Base-by-base conservation (phyloP, 1,140 invertebrate species). In the Drosophila melanica region DNA sequence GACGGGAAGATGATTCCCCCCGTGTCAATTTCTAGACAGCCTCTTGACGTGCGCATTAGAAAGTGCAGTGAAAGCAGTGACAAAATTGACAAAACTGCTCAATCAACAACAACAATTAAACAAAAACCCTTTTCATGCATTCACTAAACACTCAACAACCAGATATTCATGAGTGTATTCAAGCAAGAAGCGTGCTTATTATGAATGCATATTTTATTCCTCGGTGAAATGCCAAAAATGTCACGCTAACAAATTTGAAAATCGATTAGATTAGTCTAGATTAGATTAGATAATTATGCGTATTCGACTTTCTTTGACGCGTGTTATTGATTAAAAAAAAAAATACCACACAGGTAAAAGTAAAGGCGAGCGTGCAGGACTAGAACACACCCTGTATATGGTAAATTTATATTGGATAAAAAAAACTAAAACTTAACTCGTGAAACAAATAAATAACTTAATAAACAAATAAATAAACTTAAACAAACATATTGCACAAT, bases 1-100 rank as follows among this genome's bases (percentile, higher is more conserved):
- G 11, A 33, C n/a, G 9, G 33, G 33, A 35, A 7, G 7, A 35
- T 35, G 33, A 2, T 10, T 10, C 9, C 33, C 33, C 33, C 33
- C 33, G 33, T 35, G 33, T 35, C 33, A 35, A 35, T 35, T 35
- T 35, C 33, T 35, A 35, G 33, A 35, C 33, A 35, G 33, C 33
- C 33, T 35, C 27, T 39, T 33, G 53, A 33, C 33, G 18, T 16
- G 41, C 42, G 37, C 53, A 69, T 87, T 86, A 81, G 82, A 86
- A 86, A 86, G 82, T 87, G 76, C 82, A 87, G 82, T 86, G 82
- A 86, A 87, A 87, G 82, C 82, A 57, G 76, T 47, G 33, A 67
- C 63, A 45, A 48, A 80, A 78, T 59, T 76, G 8, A 35, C 33
- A 48, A 48, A 27, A 27, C 33, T 16, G 62, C 76, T 85, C 73